Conservation (phyloP, 1,140 invertebrate species). For the Sitophilus oryzae region DNA sequence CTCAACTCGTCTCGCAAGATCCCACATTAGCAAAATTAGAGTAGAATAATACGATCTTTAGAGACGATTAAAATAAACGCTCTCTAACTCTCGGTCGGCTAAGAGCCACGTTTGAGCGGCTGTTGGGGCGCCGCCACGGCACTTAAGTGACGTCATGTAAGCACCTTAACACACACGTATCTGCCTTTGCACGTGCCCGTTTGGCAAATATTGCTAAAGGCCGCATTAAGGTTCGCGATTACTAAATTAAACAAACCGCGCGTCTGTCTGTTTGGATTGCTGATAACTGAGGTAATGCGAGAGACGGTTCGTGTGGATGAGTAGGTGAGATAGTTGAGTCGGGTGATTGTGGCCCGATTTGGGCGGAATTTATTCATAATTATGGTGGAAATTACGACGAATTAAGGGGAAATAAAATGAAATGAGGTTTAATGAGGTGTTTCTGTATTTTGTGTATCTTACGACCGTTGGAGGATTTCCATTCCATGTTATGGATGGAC, state of each 20-base stretch:
- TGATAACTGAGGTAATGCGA: conserved; percentile 6
- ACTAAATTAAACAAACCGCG: conserved; percentile 24
- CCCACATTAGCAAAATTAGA: conserved; percentile 13
- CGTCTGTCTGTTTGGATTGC: neutral
- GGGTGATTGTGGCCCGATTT: too few species aligned
- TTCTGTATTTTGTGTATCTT: too few species aligned
- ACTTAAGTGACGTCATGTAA: conserved; percentile 24
- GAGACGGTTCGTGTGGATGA: neutral
- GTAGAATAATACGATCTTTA: conserved; percentile 13
- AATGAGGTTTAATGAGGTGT: too few species aligned
- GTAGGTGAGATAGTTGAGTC: neutral
- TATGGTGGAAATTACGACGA: too few species aligned
- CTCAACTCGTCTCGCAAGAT: neutral
- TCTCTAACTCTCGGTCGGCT: conserved; percentile 3
- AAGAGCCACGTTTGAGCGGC: conserved; percentile 16
- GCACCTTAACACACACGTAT: conserved; percentile 26
- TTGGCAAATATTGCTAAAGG: conserved; percentile 23
- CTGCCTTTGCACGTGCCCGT: conserved; percentile 23
- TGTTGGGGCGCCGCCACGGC: conserved; percentile 14
- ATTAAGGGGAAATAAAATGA: too few species aligned
- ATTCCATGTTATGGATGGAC: too few species aligned
- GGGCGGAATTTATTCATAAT: too few species aligned
- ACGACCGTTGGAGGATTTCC: too few species aligned
- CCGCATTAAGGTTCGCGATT: conserved; percentile 14
- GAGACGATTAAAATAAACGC: conserved; percentile 17